Conservation (phyloP, 2,888 invertebrate species). For the Calephelis perditalis region DNA sequence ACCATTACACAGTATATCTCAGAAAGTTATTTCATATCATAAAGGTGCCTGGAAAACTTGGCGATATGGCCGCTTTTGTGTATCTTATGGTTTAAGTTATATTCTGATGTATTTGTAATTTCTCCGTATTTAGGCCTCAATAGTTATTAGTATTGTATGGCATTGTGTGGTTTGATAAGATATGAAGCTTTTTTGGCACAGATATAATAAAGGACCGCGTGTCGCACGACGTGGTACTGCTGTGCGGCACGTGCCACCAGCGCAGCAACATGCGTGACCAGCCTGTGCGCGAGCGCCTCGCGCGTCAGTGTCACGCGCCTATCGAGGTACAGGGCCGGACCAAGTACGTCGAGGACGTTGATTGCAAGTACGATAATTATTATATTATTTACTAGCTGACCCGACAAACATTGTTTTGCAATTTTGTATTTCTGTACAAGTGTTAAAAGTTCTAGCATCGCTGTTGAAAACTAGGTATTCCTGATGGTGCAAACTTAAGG, state of each 20-base stretch:
- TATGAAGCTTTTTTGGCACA: slow-evolving; percentile 37
- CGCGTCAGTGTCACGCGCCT: slow-evolving; percentile 81
- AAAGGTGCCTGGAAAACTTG: too few species aligned
- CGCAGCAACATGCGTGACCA: slow-evolving; percentile 82
- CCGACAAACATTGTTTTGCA: background rate
- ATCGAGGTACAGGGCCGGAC: slow-evolving; percentile 39
- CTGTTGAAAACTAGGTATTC: too few species aligned
- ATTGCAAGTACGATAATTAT: slow-evolving; percentile 38
- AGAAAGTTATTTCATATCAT: too few species aligned
- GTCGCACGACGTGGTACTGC: slow-evolving; percentile 87
- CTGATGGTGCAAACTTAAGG: too few species aligned
- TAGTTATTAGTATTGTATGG: too few species aligned
- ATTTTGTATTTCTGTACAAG: too few species aligned
- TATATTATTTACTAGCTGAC: background rate
- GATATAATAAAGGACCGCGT: slow-evolving; percentile 87
- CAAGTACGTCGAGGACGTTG: slow-evolving; percentile 51
- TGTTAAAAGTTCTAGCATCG: too few species aligned
- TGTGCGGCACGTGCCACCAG: slow-evolving; percentile 86
- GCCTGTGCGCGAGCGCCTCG: slow-evolving; percentile 77
- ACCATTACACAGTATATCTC: too few species aligned
- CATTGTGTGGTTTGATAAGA: slow-evolving; percentile 13
- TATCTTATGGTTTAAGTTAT: too few species aligned
- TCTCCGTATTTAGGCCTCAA: too few species aligned
- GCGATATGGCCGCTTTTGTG: too few species aligned
- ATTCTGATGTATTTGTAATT: too few species aligned